Conservation (phyloP, 2,888 invertebrate species). For the Pristionchus entomophagus region DNA sequence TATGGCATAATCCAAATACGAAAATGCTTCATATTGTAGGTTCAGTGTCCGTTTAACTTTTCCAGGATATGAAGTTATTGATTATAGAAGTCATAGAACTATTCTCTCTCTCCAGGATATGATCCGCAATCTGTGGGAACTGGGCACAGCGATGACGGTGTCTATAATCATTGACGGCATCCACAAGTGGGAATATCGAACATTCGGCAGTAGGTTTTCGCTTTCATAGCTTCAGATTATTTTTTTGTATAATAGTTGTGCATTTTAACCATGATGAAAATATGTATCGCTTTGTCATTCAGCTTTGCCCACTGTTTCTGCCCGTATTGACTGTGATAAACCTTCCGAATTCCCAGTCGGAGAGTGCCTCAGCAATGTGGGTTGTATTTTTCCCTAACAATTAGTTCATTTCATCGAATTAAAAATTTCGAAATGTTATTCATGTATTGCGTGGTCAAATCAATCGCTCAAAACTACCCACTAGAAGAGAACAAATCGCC, state of each 20-base stretch:
- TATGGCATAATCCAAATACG: neutral
- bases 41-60: too few relatives aligned
- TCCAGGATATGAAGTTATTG: neutral
- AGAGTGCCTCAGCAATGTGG: constrained; percentile 2
- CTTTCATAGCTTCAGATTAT: neutral
- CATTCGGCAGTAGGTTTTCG: neutral
- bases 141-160: neutral
- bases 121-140: neutral
- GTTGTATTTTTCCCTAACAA: too few relatives aligned
- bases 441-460: too few relatives aligned
- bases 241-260: neutral
- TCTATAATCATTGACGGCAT: neutral
- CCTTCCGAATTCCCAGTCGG: constrained; percentile 4
- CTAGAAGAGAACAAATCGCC: too few relatives aligned
- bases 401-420: too few relatives aligned
- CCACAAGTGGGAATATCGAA: neutral
- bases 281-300: neutral
- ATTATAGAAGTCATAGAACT: neutral
- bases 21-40: too few relatives aligned
- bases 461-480: too few relatives aligned
- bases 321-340: neutral
- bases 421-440: too few relatives aligned
- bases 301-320: neutral
- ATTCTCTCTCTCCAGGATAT: neutral
- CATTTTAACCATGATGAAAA: too few relatives aligned